Conservation (phyloP, 2,888 invertebrate species). For the Candidula unifasciata region DNA sequence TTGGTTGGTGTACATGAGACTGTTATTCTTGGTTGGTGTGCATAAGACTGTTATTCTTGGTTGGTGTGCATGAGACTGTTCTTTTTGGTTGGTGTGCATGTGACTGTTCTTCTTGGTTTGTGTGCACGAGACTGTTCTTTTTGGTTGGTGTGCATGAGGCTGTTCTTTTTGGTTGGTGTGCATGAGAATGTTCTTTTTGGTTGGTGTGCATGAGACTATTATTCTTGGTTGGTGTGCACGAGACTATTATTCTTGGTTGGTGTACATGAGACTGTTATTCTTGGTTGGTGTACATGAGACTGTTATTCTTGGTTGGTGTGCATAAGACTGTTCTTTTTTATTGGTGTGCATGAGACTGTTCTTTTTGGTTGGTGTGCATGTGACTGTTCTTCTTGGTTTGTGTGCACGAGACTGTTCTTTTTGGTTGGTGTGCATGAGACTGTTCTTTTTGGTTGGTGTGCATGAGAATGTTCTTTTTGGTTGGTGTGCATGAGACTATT, state of each 20-base stretch:
- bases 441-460: no score
- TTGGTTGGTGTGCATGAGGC: constrained; percentile 45
- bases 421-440: constrained; percentile 46
- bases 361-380: constrained; percentile 48
- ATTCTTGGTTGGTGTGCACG: constrained; percentile 47
- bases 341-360: no score
- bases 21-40: constrained; percentile 42
- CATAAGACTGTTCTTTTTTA: constrained; percentile 24
- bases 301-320: constrained; percentile 42
- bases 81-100: no score
- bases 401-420: constrained; percentile 37
- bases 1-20: constrained; percentile 45
- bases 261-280: constrained; percentile 31
- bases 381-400: constrained; percentile 40
- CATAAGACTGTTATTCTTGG: constrained; percentile 35
- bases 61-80: constrained; percentile 39
- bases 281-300: constrained; percentile 45
- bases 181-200: no score
- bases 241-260: constrained; percentile 36
- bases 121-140: constrained; percentile 37
- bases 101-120: constrained; percentile 48
- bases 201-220: constrained; percentile 39
- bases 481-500: constrained; percentile 39
- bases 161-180: no score
- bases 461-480: no score